phyloP scores from a whole-genome alignment of 2,797 vertebrate species.

The Diplodus puntazzo region DNA sequence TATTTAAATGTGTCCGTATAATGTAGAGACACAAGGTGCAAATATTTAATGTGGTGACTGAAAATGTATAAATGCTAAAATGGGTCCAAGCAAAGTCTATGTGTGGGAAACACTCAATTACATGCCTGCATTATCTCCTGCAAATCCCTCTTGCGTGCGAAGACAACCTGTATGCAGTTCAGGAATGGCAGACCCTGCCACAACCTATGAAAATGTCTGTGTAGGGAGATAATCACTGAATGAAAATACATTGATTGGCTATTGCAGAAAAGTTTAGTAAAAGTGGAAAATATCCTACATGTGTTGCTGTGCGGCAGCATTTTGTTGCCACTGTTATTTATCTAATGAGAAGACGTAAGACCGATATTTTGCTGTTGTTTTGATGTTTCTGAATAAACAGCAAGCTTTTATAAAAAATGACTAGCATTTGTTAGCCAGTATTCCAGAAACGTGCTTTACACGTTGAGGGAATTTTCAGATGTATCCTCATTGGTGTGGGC shows the following conservation, averaged over 20 bases:
- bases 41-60: too few relatives aligned
- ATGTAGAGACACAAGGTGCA: too few relatives aligned
- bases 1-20: too few relatives aligned
- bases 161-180: not conserved
- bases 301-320: not conserved
- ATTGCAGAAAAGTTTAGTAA: not conserved
- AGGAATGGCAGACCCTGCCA: too few relatives aligned
- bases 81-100: too few relatives aligned
- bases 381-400: not conserved
- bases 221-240: not conserved
- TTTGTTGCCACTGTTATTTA: not conserved
- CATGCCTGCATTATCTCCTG: not conserved
- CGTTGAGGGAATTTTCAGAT: conserved; percentile 40
- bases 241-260: not conserved
- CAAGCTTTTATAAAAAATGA: not conserved
- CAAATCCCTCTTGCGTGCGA: not conserved
- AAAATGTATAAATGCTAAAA: too few relatives aligned
- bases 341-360: not conserved
- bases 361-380: not conserved
- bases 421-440: not conserved
- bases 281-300: not conserved
- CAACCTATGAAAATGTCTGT: not conserved
- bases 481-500: conserved; percentile 39
- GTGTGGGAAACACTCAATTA: too few relatives aligned
- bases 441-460: conserved; percentile 21